A percentile compares a stretch with the other conserved stretches of the same genome.
Conservation (phyloP, 2,113 vertebrate genomes). For the Elaphurus davidianus region DNA sequence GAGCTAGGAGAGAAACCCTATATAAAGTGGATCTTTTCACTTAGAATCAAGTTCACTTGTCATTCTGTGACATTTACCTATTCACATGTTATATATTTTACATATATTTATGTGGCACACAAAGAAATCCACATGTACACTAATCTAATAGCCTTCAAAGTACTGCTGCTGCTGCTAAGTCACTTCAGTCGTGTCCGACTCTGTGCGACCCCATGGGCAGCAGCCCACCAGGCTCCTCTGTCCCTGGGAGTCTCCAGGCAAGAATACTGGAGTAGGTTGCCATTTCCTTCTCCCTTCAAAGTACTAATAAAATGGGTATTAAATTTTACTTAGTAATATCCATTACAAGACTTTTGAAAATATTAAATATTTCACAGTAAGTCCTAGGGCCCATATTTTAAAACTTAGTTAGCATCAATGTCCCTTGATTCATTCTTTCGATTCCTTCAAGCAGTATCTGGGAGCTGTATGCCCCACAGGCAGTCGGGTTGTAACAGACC, state of each 20-base stretch:
- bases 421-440: not conserved
- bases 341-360: not conserved
- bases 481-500: not conserved
- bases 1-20: not conserved
- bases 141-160: not conserved
- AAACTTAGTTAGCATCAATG: not conserved
- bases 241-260: not conserved
- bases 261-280: not conserved
- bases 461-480: not conserved
- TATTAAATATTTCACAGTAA: not conserved
- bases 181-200: rapidly evolving
- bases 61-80: not conserved
- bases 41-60: not conserved
- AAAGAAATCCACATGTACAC: not conserved
- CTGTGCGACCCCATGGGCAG: rapidly evolving
- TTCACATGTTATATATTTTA: not conserved
- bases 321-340: not conserved
- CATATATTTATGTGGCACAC: not conserved
- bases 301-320: not conserved
- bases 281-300: not conserved
- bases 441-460: not conserved
- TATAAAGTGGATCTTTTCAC: not conserved
- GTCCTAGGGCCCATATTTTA: not conserved
- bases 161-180: not conserved
- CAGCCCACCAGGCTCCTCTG: not conserved